Evolutionary conservation across 2,888 invertebrate species (phyloP).

Genomic region (Carcina quercana): DNA sequence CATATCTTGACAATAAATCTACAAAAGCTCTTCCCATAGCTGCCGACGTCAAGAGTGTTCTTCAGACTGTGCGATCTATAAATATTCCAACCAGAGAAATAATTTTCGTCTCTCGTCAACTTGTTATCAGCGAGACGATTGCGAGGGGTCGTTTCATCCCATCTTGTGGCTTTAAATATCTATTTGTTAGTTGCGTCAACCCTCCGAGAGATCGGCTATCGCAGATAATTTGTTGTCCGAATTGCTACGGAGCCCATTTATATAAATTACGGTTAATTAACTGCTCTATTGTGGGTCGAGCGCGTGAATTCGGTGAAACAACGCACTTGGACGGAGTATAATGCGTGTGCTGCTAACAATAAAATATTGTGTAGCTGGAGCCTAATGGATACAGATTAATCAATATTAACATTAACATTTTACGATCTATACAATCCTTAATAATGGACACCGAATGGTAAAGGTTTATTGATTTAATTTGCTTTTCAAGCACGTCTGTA

Average conservation of each 20-base stretch:
- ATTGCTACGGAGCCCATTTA: constrained; percentile 51
- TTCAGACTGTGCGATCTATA: constrained; percentile 14
- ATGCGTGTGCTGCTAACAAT: constrained; percentile 34
- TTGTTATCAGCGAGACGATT: constrained; percentile 11
- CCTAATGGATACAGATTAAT: constrained; percentile 16
- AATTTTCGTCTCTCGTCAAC: constrained; percentile 25
- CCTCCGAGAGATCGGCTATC: constrained; percentile 44
- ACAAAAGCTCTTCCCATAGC: constrained; percentile 25
- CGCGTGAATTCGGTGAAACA: constrained; percentile 50
- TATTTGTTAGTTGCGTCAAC: constrained; percentile 30
- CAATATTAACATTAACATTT: too few species aligned
- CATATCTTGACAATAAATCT: constrained; percentile 49
- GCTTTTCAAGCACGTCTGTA: too few species aligned
- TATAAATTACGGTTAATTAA: constrained; percentile 64
- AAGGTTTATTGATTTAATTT: too few species aligned
- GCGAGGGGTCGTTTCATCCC: constrained; percentile 7
- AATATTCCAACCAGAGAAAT: constrained; percentile 28
- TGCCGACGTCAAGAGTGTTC: constrained; percentile 23
- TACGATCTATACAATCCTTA: too few species aligned
- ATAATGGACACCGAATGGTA: too few species aligned
- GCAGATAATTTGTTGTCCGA: constrained; percentile 53
- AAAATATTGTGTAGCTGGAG: constrained; percentile 34
- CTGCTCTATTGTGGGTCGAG: constrained; percentile 50
- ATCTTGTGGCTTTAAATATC: constrained; percentile 18
- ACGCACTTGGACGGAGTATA: constrained; percentile 35